Conservation (phyloP, 2,888 invertebrate species). For the Phortica okadai region DNA sequence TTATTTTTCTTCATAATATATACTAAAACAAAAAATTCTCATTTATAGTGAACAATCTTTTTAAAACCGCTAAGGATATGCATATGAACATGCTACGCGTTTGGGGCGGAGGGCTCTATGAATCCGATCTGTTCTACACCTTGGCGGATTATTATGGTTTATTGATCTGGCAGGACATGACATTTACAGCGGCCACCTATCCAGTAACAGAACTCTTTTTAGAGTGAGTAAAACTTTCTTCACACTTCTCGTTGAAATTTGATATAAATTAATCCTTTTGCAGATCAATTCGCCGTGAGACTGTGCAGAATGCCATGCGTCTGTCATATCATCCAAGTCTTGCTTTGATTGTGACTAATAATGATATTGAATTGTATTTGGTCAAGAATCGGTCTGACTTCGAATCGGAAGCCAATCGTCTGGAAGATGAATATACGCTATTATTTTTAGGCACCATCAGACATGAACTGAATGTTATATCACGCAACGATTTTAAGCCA, state of each 20-base stretch:
- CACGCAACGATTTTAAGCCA: constrained; percentile 64
- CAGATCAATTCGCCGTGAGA: constrained; percentile 84
- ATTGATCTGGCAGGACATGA: constrained; percentile 97
- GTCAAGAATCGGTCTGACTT: constrained; percentile 86
- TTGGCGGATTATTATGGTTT: constrained; percentile 92
- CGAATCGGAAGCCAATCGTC: constrained; percentile 77
- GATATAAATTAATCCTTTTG: background rate
- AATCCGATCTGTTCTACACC: constrained; percentile 91
- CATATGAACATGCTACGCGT: constrained; percentile 96
- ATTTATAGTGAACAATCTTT: constrained; percentile 79
- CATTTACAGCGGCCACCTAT: constrained; percentile 96
- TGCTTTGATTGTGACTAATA: constrained; percentile 93
- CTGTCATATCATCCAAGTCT: constrained; percentile 92
- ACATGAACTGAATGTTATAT: constrained; percentile 78
- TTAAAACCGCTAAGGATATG: constrained; percentile 83
- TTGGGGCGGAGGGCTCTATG: constrained; percentile 98
- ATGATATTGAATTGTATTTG: constrained; percentile 95
- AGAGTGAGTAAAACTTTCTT: constrained; percentile 71
- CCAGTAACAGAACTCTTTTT: constrained; percentile 86
- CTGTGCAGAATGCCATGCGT: constrained; percentile 87
- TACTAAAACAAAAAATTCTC: background rate
- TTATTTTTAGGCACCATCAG: constrained; percentile 89
- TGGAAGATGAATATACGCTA: constrained; percentile 86
- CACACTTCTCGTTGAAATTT: background rate
- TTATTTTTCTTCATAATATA: background rate